Base-by-base conservation (phyloP, 2,888 invertebrate species). In the Morpho helenor region DNA sequence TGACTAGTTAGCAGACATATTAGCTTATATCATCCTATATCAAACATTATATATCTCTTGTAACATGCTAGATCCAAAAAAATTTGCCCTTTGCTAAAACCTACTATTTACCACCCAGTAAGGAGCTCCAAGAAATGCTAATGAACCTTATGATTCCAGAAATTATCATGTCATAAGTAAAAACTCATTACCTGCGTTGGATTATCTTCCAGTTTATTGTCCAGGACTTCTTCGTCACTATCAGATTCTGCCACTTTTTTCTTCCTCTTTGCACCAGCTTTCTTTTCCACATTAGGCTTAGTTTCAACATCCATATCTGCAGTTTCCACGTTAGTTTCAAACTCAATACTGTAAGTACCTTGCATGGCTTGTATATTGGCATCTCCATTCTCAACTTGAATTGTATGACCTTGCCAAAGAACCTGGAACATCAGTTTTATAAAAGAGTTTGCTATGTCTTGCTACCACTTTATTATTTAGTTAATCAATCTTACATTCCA, bases 141-240 rank as follows among this genome's bases (percentile, higher is more conserved):
- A 31, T 31, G 3, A 31, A 31, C 31, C 31, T 31, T 5, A 31
- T 5, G 31, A 31, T 31, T 31, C 31, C 3, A 31, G 31, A 31
- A 3, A 3, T 23, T 45, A 42, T 53, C 56, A 52, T 54, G 43
- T 56, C 47, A 48, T 0, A 22, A 54, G 45, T 50, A 53, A 49
- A 48, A n/a, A 59, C 6, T 52, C 51, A 41, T 72, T 70, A 91
- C 91, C 87, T 91, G 91, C 40, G 85, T 78, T 22, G 94, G 93
- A 81, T 93, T 94, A 73, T 95, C 94, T 76, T 95, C 95, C 60
- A 95, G 76, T 77, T 93, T 93, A 58, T 94, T 94, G 70, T 94
- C 94, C 59, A 89, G 72, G 43, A 88, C 86, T n/a, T 92, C 92
- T 39, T 90, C 84, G 68, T 91, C 91, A 60, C 84, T 89, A 52